These are phyloP conservation scores for Lithosia quadra DNA, from an alignment of 2,888 invertebrate genomes.

Conservation along the genomic window DNA sequence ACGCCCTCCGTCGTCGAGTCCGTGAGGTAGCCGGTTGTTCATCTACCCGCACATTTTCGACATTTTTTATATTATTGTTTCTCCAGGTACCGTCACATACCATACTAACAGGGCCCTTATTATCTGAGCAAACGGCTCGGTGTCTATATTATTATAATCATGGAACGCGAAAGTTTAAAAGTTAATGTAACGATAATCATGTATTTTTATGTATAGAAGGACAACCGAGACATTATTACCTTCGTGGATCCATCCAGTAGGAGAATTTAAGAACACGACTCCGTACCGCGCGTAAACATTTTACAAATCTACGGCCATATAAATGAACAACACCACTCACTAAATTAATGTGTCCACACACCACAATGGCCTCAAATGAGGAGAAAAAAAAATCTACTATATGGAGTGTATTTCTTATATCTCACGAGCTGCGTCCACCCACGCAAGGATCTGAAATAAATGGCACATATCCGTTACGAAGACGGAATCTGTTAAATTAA, in stretches of 20 bases:
- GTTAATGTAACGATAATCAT: too few relatives aligned
- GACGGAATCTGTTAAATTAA: conserved; percentile 47
- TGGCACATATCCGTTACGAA: conserved; percentile 38
- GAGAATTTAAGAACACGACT: neutral
- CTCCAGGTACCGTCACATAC: too few relatives aligned
- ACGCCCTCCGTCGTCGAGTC: too few relatives aligned
- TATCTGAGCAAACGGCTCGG: too few relatives aligned
- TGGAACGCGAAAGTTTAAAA: too few relatives aligned
- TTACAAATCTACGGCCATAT: neutral
- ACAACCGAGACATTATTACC: neutral
- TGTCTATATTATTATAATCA: too few relatives aligned
- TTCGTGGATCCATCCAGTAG: neutral
- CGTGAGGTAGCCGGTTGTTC: too few relatives aligned
- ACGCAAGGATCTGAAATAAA: conserved; percentile 29
- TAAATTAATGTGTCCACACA: conserved; percentile 10
- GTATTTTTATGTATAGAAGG: too few relatives aligned
- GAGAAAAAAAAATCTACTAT: conserved; percentile 17
- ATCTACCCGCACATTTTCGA: too few relatives aligned
- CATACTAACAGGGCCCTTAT: too few relatives aligned
- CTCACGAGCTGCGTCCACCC: conserved; percentile 9
- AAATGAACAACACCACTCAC: conserved; percentile 10
- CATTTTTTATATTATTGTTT: too few relatives aligned
- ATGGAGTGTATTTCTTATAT: conserved; percentile 10
- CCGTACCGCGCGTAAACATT: neutral
- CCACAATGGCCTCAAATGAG: conserved; percentile 2